These are phyloP conservation scores for Clarias laeviceps DNA, from an alignment of 2,797 vertebrate genomes.

Conservation along the genomic window DNA sequence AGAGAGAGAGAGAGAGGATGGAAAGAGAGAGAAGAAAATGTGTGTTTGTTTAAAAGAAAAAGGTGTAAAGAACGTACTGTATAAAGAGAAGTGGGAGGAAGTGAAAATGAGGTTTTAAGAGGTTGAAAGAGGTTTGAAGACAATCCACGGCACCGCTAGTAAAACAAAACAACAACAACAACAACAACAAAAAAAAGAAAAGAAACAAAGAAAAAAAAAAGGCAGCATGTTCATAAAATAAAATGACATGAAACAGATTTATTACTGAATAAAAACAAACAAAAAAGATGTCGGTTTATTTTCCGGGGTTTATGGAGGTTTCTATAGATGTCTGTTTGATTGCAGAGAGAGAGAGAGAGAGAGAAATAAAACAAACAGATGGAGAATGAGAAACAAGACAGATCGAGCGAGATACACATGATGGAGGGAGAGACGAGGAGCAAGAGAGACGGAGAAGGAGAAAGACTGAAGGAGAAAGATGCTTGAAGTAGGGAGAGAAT, in stretches of 20 bases:
- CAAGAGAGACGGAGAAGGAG: no score
- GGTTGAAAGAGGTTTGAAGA: conserved; percentile 60
- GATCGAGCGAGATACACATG: no score
- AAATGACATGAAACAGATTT: conserved; percentile 64
- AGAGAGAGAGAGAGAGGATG: conserved; percentile 8
- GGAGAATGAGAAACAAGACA: no score
- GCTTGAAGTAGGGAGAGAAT: no score
- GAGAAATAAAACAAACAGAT: no score
- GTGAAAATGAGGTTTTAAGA: conserved; percentile 43
- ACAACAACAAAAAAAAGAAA: conserved; percentile 40
- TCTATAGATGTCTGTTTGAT: no score
- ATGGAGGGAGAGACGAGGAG: no score
- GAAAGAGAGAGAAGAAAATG: conserved; percentile 13
- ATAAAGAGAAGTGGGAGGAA: conserved; percentile 42
- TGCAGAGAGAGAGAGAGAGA: no score
- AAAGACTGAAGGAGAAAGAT: no score
- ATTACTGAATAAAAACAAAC: conserved; percentile 16
- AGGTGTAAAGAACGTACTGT: conserved; percentile 15
- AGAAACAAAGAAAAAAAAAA: conserved; percentile 51
- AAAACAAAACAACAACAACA: no score
- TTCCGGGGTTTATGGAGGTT: no score
- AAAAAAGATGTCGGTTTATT: no score
- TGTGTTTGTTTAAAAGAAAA: conserved; percentile 19
- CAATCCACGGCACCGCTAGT: background rate
- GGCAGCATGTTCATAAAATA: conserved; percentile 61